Conservation (phyloP, 2,797 vertebrate species). For the Acanthurus tractus region DNA sequence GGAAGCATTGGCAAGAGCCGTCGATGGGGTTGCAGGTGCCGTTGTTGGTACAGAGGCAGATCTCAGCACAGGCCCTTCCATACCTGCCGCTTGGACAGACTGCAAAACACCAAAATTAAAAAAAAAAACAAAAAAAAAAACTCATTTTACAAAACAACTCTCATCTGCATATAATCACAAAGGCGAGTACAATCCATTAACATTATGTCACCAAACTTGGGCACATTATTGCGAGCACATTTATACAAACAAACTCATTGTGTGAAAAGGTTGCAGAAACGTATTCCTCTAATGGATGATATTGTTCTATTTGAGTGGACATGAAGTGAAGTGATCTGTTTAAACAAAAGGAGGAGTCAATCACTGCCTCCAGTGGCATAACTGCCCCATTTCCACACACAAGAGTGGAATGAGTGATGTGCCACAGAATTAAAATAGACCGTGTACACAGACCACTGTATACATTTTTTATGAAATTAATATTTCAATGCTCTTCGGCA, state of each 20-base stretch:
- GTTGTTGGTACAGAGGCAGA: slow-evolving; percentile 95
- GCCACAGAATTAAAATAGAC: slow-evolving; percentile 86
- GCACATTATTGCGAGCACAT: slow-evolving; percentile 31
- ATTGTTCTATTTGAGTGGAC: slow-evolving; percentile 65
- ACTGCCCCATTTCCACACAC: slow-evolving; percentile 77
- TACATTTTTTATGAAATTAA: slow-evolving; percentile 88
- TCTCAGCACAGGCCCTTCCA: slow-evolving; percentile 90
- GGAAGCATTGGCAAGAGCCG: slow-evolving; percentile 96
- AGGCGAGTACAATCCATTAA: slow-evolving; percentile 49
- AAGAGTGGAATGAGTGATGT: slow-evolving; percentile 81
- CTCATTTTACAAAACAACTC: slow-evolving; percentile 28
- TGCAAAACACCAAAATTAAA: slow-evolving; percentile 70
- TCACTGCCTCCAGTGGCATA: slow-evolving; percentile 75
- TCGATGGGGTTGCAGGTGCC: slow-evolving; percentile 97
- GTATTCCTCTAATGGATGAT: slow-evolving; percentile 55
- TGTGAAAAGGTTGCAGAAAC: slow-evolving; percentile 51
- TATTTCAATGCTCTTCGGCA: slow-evolving; percentile 83
- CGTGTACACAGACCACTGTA: slow-evolving; percentile 84
- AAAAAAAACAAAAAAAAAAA: background rate
- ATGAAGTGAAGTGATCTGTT: slow-evolving; percentile 66
- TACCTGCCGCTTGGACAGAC: slow-evolving; percentile 93
- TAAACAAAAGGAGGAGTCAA: slow-evolving; percentile 72
- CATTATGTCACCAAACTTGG: slow-evolving; percentile 47
- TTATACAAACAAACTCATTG: slow-evolving; percentile 44
- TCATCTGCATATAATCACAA: slow-evolving; percentile 42